These are phyloP conservation scores for Pogona vitticeps DNA, from an alignment of 2,113 vertebrate genomes.

Conservation along the genomic window DNA sequence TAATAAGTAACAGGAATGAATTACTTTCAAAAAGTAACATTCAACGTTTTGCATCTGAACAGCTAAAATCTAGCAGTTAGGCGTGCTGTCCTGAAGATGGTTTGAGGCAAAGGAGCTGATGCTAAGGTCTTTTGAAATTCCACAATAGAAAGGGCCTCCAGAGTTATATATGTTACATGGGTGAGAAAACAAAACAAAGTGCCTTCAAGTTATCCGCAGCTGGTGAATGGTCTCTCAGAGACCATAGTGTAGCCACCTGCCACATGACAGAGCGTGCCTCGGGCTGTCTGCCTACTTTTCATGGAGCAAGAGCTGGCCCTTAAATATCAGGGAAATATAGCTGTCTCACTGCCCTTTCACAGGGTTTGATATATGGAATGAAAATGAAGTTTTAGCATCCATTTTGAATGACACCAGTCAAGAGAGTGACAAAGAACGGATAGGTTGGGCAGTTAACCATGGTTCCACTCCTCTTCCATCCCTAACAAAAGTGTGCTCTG, in stretches of 20 bases:
- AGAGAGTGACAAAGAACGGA: not conserved
- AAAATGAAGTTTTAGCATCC: not conserved
- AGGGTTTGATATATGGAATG: not conserved
- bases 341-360: rapidly evolving
- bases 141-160: rapidly evolving
- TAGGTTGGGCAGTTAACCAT: not conserved
- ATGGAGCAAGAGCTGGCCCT: not conserved
- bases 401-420: not conserved
- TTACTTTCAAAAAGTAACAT: too few species aligned
- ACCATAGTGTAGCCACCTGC: not conserved
- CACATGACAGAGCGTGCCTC: not conserved
- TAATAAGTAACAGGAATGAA: too few species aligned
- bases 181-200: not conserved
- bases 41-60: not conserved
- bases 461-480: not conserved
- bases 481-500: not conserved
- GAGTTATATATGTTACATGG: not conserved
- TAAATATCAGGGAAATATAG: not conserved
- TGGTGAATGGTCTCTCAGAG: slow-evolving; percentile 1
- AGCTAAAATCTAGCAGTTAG: not conserved
- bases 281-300: not conserved
- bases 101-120: not conserved
- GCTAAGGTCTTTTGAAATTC: not conserved
- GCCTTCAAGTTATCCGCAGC: not conserved
- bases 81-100: rapidly evolving